These are phyloP conservation scores for Girardia tigrina DNA, from an alignment of 2,888 invertebrate species.

Conservation along the genomic window DNA sequence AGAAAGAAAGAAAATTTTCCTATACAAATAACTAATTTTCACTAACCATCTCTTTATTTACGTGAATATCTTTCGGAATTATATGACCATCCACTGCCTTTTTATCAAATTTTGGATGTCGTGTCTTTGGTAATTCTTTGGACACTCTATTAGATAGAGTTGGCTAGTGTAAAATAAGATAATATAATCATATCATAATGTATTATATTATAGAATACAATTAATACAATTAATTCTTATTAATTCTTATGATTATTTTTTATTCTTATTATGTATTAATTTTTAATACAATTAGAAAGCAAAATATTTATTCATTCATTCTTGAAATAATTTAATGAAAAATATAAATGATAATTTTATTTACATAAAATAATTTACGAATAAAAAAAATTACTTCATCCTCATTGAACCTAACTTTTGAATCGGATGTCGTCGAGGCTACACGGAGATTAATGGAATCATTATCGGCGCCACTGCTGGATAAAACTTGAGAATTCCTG, in stretches of 20 bases:
- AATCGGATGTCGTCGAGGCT: not conserved
- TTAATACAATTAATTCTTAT: too few relatives aligned
- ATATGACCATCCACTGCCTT: conserved; percentile 47
- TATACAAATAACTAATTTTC: too few relatives aligned
- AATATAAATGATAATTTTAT: not conserved
- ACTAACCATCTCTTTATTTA: conserved; percentile 41
- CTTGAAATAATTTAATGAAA: not conserved
- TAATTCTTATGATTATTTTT: too few relatives aligned
- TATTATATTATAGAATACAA: too few relatives aligned
- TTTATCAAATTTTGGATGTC: conserved; percentile 52
- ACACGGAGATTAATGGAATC: not conserved
- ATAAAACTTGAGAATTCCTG: not conserved
- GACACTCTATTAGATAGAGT: not conserved
- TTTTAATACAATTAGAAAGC: too few relatives aligned
- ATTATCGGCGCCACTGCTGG: not conserved
- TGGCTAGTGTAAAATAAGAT: not conserved
- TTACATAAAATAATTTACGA: too few relatives aligned
- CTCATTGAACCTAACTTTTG: not conserved
- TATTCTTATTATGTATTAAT: too few relatives aligned
- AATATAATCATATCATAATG: not conserved
- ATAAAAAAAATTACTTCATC: not conserved
- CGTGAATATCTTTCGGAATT: conserved; percentile 45
- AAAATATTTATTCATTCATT: not conserved
- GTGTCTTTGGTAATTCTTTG: conserved; percentile 37
- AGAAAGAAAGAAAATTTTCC: too few relatives aligned